Percentiles rank a stretch among this genome's conserved stretches.
Evolutionary conservation across 2,113 vertebrate species (phyloP).

Genomic region (Cairina moschata): DNA sequence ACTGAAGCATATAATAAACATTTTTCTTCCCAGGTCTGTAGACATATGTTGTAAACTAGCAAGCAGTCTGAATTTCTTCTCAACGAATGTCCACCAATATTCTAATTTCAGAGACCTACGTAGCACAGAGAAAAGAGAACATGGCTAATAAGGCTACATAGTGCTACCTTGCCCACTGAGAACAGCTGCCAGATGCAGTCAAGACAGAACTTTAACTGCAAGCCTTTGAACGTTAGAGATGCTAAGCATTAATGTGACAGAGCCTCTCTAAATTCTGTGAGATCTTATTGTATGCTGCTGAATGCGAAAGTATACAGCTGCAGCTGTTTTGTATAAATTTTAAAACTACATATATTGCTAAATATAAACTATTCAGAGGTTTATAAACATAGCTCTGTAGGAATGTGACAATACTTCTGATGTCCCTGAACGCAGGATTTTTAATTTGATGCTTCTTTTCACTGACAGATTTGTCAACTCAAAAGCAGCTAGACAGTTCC

Average conservation of each 20-base stretch:
- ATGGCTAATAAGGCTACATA: neutral
- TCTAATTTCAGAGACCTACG: neutral
- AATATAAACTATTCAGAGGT: neutral
- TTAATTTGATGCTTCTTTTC: constrained; percentile 19
- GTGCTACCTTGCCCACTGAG: neutral
- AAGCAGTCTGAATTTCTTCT: neutral
- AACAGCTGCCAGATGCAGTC: neutral
- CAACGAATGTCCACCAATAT: neutral
- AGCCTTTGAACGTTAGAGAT: neutral
- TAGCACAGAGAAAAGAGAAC: neutral
- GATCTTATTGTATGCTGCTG: neutral
- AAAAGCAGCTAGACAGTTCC: constrained; percentile 8
- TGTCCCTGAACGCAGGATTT: neutral
- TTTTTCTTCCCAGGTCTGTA: constrained; percentile 12
- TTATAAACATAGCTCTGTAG: constrained; percentile 2
- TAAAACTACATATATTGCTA: constrained; percentile 13
- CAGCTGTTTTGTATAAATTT: neutral
- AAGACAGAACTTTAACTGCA: neutral
- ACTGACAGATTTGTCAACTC: constrained; percentile 34
- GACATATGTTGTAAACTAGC: neutral
- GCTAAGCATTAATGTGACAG: neutral
- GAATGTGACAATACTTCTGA: constrained; percentile 9
- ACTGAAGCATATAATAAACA: neutral
- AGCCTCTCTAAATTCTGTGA: neutral
- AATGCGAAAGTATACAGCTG: neutral